These are phyloP conservation scores for Porites evermanni DNA, from an alignment of 92 coral and sea anemone genomes.

Conservation along the genomic window DNA sequence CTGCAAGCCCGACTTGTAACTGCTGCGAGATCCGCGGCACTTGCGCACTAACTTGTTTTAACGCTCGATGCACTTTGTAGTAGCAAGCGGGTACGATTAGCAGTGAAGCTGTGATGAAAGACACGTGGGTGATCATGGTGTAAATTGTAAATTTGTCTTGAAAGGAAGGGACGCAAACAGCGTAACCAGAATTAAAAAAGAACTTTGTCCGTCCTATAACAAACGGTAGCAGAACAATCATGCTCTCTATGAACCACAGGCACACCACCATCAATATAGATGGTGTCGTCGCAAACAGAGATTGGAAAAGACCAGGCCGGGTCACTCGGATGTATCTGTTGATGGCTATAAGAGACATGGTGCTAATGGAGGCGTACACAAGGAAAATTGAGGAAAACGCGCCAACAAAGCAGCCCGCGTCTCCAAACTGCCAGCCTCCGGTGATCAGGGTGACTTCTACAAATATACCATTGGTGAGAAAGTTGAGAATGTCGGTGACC, in stretches of 20 bases:
- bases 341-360: constrained; percentile 37
- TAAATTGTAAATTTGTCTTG: background rate
- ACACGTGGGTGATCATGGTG: background rate
- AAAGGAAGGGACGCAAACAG: constrained; percentile 22
- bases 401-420: constrained; percentile 8
- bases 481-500: constrained; percentile 33
- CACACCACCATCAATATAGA: constrained; percentile 5
- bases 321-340: constrained; percentile 23
- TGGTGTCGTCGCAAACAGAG: constrained; percentile 1
- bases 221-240: background rate
- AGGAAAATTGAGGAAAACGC: constrained; percentile 4
- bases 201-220: background rate
- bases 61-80: constrained; percentile 7
- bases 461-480: constrained; percentile 6
- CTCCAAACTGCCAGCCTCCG: constrained; percentile 33
- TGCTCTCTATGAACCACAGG: background rate
- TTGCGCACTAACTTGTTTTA: constrained; percentile 2
- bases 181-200: background rate
- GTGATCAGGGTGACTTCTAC: constrained; percentile 27
- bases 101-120: constrained; percentile 1
- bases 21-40: background rate
- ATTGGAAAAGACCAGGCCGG: constrained; percentile 3
- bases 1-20: background rate
- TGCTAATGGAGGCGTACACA: constrained; percentile 6
- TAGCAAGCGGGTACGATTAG: constrained; percentile 8